Conservation (phyloP, 2,888 invertebrate genomes). For the Mactromeris polynyma region DNA sequence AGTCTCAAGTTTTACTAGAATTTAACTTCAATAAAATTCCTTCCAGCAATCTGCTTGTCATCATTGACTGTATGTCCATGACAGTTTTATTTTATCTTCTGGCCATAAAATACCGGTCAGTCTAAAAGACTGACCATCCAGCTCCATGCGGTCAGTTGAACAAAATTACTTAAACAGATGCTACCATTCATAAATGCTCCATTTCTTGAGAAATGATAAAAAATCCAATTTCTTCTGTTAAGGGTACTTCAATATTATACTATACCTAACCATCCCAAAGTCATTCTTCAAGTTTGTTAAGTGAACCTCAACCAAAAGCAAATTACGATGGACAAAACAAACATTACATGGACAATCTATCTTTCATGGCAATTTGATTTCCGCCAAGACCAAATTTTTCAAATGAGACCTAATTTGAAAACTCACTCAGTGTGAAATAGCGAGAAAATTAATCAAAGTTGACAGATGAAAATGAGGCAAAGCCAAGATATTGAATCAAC, state of each 20-base stretch:
- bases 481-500: background rate
- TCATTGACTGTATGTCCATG: slow-evolving; percentile 26
- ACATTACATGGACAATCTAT: slow-evolving; percentile 65
- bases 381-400: background rate
- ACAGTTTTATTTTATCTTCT: slow-evolving; percentile 25
- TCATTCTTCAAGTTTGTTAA: slow-evolving; percentile 25
- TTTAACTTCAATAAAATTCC: slow-evolving; percentile 46
- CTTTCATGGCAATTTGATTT: slow-evolving; percentile 54
- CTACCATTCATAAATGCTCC: background rate
- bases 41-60: slow-evolving; percentile 11
- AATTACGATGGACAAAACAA: slow-evolving; percentile 66
- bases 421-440: slow-evolving; percentile 49
- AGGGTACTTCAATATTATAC: background rate
- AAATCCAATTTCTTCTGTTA: slow-evolving; percentile 12
- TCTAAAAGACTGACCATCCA: background rate
- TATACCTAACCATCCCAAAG: background rate
- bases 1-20: slow-evolving; percentile 31
- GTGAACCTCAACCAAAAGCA: slow-evolving; percentile 58
- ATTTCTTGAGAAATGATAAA: slow-evolving; percentile 11
- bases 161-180: slow-evolving; percentile 16
- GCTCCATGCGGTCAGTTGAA: background rate
- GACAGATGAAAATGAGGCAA: slow-evolving; percentile 20
- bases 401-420: slow-evolving; percentile 40
- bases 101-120: slow-evolving; percentile 29
- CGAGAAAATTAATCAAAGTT: slow-evolving; percentile 38